A percentile compares a stretch with the other conserved stretches of the same genome.
These are phyloP conservation scores for Oncorhynchus nerka DNA, from an alignment of 2,113 vertebrate genomes.

Conservation along the genomic window DNA sequence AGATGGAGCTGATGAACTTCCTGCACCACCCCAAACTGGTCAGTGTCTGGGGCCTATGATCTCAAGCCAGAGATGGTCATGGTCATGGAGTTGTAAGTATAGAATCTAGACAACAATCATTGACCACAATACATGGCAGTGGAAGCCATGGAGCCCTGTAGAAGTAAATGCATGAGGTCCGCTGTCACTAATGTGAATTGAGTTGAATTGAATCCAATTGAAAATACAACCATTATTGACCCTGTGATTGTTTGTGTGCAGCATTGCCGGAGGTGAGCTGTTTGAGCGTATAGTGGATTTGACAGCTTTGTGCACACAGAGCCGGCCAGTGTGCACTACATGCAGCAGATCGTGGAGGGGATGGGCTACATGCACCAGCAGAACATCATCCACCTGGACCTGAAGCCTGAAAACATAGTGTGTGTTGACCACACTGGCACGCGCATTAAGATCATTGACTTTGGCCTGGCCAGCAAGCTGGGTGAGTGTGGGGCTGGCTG, in stretches of 20 bases:
- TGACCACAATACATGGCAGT: too few species aligned
- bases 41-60: conserved; percentile 85
- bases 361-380: conserved; percentile 88
- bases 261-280: conserved; percentile 91
- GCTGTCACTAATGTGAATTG: too few species aligned
- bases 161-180: too few species aligned
- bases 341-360: conserved; percentile 90
- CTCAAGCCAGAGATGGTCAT: conserved; percentile 78
- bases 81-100: conserved; percentile 88
- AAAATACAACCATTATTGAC: not conserved
- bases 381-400: conserved; percentile 89
- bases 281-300: conserved; percentile 94
- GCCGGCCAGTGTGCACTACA: conserved; percentile 82
- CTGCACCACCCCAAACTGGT: conserved; percentile 84
- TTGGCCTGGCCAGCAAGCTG: conserved; percentile 88
- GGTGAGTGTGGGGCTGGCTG: conserved; percentile 60
- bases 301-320: conserved; percentile 89
- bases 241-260: conserved; percentile 47
- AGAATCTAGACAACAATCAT: not conserved
- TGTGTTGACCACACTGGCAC: conserved; percentile 87
- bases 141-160: too few species aligned
- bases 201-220: too few species aligned
- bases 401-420: conserved; percentile 97
- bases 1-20: conserved; percentile 86
- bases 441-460: conserved; percentile 94